These are phyloP conservation scores for Diadumene lineata DNA, from an alignment of 92 coral and sea anemone genomes.

Conservation along the genomic window DNA sequence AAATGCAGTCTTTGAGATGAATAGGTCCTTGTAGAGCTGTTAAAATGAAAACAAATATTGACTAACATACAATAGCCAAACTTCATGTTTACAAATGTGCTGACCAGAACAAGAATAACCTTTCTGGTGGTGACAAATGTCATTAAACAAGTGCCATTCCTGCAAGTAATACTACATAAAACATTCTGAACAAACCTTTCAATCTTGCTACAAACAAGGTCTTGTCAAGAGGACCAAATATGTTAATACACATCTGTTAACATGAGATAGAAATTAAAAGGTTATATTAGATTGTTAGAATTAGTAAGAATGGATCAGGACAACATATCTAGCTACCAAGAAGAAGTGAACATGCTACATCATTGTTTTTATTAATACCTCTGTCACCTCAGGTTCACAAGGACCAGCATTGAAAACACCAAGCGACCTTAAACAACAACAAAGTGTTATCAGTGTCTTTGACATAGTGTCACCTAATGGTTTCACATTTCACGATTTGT, in stretches of 20 bases:
- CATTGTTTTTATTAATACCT: conserved; percentile 45
- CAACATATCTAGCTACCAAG: too few relatives aligned
- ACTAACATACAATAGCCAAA: neutral
- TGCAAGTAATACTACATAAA: too few relatives aligned
- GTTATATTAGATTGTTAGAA: neutral
- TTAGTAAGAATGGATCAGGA: too few relatives aligned
- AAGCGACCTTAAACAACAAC: conserved; percentile 59
- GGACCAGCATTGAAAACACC: conserved; percentile 63
- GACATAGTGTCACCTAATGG: too few relatives aligned
- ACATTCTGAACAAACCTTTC: conserved; percentile 44
- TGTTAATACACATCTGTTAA: conserved; percentile 47
- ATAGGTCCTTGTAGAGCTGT: conserved; percentile 28
- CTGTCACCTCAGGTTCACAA: conserved; percentile 60
- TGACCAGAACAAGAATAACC: neutral
- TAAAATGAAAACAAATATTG: neutral
- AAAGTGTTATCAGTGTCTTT: too few relatives aligned
- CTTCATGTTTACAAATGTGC: neutral
- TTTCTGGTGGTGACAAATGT: too few relatives aligned
- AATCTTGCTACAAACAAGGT: conserved; percentile 58
- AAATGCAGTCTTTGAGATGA: conserved; percentile 20
- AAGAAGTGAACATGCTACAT: neutral
- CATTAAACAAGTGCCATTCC: too few relatives aligned
- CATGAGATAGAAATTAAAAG: neutral
- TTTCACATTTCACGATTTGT: too few relatives aligned
- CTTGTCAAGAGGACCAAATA: conserved; percentile 67